These are phyloP conservation scores for Hycleus cichorii DNA, from an alignment of 1,140 invertebrate genomes.

Conservation along the genomic window DNA sequence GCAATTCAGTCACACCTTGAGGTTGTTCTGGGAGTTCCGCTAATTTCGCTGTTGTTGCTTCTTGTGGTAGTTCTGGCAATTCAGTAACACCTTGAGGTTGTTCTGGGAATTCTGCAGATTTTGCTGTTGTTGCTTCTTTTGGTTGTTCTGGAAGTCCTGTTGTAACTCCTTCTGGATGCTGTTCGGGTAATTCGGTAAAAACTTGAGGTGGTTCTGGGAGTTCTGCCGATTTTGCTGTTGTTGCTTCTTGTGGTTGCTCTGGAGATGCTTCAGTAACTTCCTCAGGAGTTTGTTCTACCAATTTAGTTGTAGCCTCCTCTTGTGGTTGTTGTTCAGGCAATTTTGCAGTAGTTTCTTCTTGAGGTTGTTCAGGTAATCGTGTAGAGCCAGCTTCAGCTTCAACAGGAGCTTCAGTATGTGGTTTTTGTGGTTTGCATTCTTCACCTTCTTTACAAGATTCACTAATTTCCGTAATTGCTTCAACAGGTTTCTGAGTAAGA, in stretches of 20 bases:
- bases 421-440: background rate
- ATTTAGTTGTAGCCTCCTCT: background rate
- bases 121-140: background rate
- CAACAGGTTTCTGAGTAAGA: background rate
- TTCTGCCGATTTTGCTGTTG: background rate
- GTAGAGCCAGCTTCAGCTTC: background rate
- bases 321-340: constrained; percentile 10
- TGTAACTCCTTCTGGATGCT: constrained; percentile 1
- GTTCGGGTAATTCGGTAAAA: background rate
- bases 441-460: background rate
- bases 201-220: constrained; percentile 6
- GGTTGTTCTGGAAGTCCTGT: background rate
- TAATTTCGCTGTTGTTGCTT: background rate
- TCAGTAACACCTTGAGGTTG: background rate
- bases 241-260: background rate
- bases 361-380: constrained; percentile 15
- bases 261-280: background rate
- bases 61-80: constrained; percentile 2
- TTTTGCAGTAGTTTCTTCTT: constrained; percentile 19
- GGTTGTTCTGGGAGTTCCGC: background rate
- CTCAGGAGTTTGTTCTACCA: background rate
- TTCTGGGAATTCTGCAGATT: constrained; percentile 9
- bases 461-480: background rate
- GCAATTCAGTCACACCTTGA: background rate
- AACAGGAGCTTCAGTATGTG: background rate